Conservation (phyloP, 2,888 invertebrate genomes). For the Pseudoips prasinana region DNA sequence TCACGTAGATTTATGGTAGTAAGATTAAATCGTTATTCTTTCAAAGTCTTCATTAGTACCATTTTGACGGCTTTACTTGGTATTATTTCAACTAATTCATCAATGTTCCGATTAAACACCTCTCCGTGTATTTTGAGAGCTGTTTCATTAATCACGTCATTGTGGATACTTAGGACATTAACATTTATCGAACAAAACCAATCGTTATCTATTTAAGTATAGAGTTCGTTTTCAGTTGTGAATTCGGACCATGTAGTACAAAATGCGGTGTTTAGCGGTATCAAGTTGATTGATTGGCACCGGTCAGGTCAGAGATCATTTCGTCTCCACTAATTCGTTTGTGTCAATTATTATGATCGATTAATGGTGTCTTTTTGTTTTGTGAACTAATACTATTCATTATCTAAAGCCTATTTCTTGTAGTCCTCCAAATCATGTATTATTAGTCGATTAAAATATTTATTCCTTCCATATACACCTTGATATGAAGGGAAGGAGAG, state of each 20-base stretch:
- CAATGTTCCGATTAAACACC: conserved; percentile 66
- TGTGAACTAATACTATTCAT: too few relatives aligned
- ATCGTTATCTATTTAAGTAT: conserved; percentile 26
- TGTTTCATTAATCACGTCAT: conserved; percentile 69
- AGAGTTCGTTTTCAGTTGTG: conserved; percentile 36
- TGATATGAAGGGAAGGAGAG: too few relatives aligned
- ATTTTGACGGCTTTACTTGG: conserved; percentile 19
- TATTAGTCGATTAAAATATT: too few relatives aligned
- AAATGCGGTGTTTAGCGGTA: conserved; percentile 61
- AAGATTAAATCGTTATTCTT: conserved; percentile 32
- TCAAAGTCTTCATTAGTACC: conserved; percentile 27
- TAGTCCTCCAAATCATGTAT: too few relatives aligned
- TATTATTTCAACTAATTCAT: conserved; percentile 57
- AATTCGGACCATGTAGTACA: conserved; percentile 31
- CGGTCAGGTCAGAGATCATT: conserved; percentile 65
- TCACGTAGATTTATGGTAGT: conserved; percentile 42
- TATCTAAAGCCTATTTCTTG: too few relatives aligned
- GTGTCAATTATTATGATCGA: conserved; percentile 58
- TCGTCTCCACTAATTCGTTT: conserved; percentile 59
- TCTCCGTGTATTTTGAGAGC: conserved; percentile 54
- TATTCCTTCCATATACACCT: too few relatives aligned
- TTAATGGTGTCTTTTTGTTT: conserved; percentile 11
- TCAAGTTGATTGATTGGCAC: conserved; percentile 72
- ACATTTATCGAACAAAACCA: conserved; percentile 16
- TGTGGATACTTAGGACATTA: conserved; percentile 49